phyloP scores from a whole-genome alignment of 2,888 invertebrate genomes.

The Pseudococcus longispinus region DNA sequence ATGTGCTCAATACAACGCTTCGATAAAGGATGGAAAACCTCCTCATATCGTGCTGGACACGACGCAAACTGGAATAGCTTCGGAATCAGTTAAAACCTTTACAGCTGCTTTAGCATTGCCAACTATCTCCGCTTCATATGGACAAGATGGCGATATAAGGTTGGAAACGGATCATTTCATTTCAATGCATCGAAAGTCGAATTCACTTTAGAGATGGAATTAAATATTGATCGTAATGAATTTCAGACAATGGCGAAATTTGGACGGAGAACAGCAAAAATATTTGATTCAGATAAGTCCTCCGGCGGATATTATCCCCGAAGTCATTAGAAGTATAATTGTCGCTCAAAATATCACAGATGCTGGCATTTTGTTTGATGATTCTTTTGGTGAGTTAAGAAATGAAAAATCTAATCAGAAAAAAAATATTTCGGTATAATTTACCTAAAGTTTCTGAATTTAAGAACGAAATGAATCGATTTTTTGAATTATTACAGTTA shows the following conservation, averaged over 20 bases:
- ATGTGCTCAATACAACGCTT: conserved; percentile 75
- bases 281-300: conserved; percentile 85
- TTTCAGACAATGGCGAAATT: conserved; percentile 76
- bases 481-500: conserved; percentile 67
- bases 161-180: conserved; percentile 38
- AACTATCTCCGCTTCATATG: conserved; percentile 84
- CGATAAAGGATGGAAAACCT: conserved; percentile 70
- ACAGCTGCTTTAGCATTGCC: conserved; percentile 80
- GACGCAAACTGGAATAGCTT: conserved; percentile 80
- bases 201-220: background rate
- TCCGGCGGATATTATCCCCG: conserved; percentile 84
- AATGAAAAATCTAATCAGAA: too few species aligned
- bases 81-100: conserved; percentile 85
- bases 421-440: background rate
- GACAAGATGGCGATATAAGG: conserved; percentile 79
- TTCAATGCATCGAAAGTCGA: background rate
- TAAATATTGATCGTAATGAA: background rate
- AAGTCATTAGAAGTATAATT: conserved; percentile 82
- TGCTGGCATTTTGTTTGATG: conserved; percentile 90
- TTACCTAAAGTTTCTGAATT: background rate
- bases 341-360: conserved; percentile 85
- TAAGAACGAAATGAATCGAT: background rate
- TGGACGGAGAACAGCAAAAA: conserved; percentile 73
- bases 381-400: conserved; percentile 74
- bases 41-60: conserved; percentile 84